phyloP scores from a whole-genome alignment of 2,797 vertebrate genomes.

The Tangara arthus region DNA sequence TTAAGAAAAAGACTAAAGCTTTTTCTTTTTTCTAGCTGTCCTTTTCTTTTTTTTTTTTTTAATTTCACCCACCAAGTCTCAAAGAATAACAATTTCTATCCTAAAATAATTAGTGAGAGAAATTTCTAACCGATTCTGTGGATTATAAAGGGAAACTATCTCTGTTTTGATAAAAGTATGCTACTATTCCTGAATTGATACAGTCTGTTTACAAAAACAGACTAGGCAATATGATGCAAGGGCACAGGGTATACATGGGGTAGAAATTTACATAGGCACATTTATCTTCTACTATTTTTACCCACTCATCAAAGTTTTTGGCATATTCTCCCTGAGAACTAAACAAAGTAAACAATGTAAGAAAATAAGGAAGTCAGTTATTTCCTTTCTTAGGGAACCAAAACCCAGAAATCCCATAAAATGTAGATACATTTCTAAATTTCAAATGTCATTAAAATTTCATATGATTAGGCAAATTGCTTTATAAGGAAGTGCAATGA shows the following conservation, averaged over 20 bases:
- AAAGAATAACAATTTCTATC: neutral
- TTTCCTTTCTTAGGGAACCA: neutral
- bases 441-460: neutral
- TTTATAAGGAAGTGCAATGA: neutral
- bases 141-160: neutral
- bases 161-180: neutral
- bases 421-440: neutral
- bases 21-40: neutral
- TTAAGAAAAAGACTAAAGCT: neutral
- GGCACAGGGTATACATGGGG: neutral
- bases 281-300: neutral
- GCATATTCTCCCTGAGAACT: neutral
- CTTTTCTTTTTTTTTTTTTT: neutral
- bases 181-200: neutral
- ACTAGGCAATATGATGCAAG: neutral
- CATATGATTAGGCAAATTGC: neutral
- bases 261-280: neutral
- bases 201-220: neutral
- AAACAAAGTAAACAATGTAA: neutral
- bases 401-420: neutral
- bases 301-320: neutral
- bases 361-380: neutral
- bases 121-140: neutral
- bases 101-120: slow-evolving; percentile 1
- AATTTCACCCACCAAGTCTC: neutral